These are phyloP conservation scores for Aphaenogaster ashmeadi DNA, from an alignment of 1,140 invertebrate species.

Conservation along the genomic window DNA sequence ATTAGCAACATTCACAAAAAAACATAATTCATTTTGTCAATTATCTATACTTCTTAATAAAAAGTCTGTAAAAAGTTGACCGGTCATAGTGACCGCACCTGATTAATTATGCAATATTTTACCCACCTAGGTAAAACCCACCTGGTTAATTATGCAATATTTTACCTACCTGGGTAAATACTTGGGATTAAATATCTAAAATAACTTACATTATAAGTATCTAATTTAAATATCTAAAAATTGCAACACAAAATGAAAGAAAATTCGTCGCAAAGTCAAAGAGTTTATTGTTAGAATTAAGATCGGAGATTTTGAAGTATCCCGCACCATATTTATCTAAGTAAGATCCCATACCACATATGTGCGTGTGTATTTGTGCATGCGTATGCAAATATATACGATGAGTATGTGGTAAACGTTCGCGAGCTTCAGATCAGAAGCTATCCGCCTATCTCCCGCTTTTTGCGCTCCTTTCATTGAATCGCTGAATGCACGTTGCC, in stretches of 20 bases:
- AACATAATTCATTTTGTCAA: too few relatives aligned
- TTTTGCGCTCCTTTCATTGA: conserved; percentile 6
- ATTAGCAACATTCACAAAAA: too few relatives aligned
- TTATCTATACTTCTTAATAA: too few relatives aligned
- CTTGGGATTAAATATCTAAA: too few relatives aligned
- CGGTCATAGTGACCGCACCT: too few relatives aligned
- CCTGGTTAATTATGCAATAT: too few relatives aligned
- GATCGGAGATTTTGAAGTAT: not conserved
- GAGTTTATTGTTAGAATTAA: not conserved
- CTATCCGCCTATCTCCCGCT: conserved; percentile 20
- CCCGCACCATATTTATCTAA: not conserved
- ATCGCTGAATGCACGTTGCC: conserved; percentile 25
- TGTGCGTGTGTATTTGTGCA: not conserved
- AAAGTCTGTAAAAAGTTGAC: too few relatives aligned
- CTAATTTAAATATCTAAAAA: not conserved
- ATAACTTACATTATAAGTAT: too few relatives aligned
- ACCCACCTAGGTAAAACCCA: too few relatives aligned
- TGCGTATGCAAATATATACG: not conserved
- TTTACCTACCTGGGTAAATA: too few relatives aligned
- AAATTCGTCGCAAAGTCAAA: not conserved
- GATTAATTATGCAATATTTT: too few relatives aligned
- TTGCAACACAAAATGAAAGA: too few relatives aligned
- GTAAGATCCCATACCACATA: not conserved
- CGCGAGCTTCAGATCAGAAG: not conserved
- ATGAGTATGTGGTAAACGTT: not conserved